Evolutionary conservation across 2,113 vertebrate species (phyloP), one percentile per base, ranked within the genome.

Genomic region (Tapirus terrestris): DNA sequence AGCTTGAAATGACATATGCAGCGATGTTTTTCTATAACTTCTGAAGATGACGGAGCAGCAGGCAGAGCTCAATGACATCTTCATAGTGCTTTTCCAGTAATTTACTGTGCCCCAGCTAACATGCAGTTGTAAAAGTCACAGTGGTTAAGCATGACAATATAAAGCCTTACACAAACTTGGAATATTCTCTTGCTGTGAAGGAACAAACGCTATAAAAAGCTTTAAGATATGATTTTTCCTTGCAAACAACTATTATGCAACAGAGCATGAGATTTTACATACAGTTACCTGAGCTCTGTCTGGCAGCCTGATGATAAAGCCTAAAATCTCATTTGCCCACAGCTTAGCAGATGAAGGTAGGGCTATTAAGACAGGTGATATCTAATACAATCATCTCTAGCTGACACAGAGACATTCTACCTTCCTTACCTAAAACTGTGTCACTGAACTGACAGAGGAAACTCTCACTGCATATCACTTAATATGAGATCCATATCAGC

Each of bases 381-480:
- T 51, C 83, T 82, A 27, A 60, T 84, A 81, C 67, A 97, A 94
- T 96, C 96, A 91, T 97, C 96, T 96, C 58, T 39, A 79, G 81
- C 29, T 98, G 96, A 96, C 2, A 2, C 0, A 3, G 48, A 85
- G 36, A 91, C 61, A 88, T 88, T 96, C 93, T 82, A 88, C 94
- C 89, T 97, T 95, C 73, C 90, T 96, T 96, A 92, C 88, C 17
- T 94, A 29, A 98, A 94, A 95, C 80, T 6, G 0, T 83, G 93
- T 97, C 96, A 94, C 63, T 93, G 60, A 97, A 80, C 92, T 93
- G 96, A 97, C 96, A 98, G 95, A 96, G 97, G 70, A 73, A 58
- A 61, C 88, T 90, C 97, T 94, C 94, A 25, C 83, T 94, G 98
- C 97, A 88, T 92, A 97, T 89, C 94, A 93, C 96, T 94, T 76